Percentiles rank a stretch among this genome's conserved stretches.
Evolutionary conservation across 2,797 vertebrate genomes (phyloP).

Genomic region (Leucoraja ocellata): DNA sequence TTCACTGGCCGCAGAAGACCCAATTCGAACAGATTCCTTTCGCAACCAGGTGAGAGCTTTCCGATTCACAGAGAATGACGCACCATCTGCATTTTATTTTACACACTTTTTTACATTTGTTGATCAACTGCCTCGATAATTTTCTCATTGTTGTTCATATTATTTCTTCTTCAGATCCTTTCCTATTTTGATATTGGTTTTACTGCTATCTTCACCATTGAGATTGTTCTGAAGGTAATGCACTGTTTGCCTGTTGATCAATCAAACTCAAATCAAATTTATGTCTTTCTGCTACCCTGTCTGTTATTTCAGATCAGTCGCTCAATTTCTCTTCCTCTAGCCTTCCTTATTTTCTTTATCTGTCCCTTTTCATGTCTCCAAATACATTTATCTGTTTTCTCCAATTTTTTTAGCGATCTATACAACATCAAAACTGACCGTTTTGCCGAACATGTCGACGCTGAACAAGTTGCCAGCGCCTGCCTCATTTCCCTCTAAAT

Average conservation of each 20-base stretch:
- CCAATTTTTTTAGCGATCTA: constrained; percentile 19
- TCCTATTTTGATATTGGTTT: constrained; percentile 87
- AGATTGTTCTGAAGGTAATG: constrained; percentile 89
- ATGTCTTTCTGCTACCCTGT: neutral
- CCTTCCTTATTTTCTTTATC: neutral
- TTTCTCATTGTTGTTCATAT: neutral
- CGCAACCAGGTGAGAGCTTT: constrained; percentile 71
- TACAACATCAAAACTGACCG: too few species aligned
- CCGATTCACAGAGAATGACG: too few species aligned
- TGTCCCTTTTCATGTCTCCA: neutral
- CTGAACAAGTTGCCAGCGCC: too few species aligned
- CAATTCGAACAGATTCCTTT: constrained; percentile 81
- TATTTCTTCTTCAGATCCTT: constrained; percentile 66
- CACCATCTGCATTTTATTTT: neutral
- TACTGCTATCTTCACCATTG: constrained; percentile 90
- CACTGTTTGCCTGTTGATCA: neutral
- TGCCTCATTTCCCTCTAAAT: too few species aligned
- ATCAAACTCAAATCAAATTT: neutral
- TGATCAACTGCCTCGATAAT: neutral
- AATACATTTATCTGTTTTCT: constrained; percentile 11
- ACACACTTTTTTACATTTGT: neutral
- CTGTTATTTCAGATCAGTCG: neutral
- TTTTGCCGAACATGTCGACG: too few species aligned
- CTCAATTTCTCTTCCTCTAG: neutral
- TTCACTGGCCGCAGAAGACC: constrained; percentile 90